A percentile compares a stretch with the other conserved stretches of the same genome.
Conservation (phyloP, 1,140 invertebrate species). For the Battus philenor region DNA sequence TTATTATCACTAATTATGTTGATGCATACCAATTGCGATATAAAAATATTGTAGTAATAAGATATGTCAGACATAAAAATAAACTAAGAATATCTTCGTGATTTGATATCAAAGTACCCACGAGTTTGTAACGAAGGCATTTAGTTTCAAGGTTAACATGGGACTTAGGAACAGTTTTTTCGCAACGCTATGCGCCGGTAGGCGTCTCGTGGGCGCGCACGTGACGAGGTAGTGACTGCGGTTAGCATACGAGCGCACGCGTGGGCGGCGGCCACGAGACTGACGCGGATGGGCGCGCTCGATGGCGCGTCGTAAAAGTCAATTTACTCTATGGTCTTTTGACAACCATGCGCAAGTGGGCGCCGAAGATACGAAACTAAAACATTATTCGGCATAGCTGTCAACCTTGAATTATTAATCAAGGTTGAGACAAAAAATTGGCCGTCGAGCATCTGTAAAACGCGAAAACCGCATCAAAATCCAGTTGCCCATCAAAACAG, state of each 20-base stretch:
- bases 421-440: slow-evolving; percentile 32
- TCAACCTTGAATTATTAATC: slow-evolving; percentile 36
- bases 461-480: slow-evolving; percentile 35
- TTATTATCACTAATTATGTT: too few species aligned
- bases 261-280: slow-evolving; percentile 60
- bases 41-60: too few species aligned
- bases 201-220: slow-evolving; percentile 69
- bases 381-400: slow-evolving; percentile 15
- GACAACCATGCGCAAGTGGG: slow-evolving; percentile 7
- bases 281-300: slow-evolving; percentile 36
- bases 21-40: too few species aligned
- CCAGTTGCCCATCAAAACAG: slow-evolving; percentile 45
- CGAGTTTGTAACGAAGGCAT: slow-evolving; percentile 60
- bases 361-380: slow-evolving; percentile 1
- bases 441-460: slow-evolving; percentile 29
- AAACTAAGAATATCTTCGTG: too few species aligned
- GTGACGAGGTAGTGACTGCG: slow-evolving; percentile 50
- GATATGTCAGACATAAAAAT: too few species aligned
- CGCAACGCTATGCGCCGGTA: slow-evolving; percentile 62
- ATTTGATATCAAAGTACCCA: too few species aligned
- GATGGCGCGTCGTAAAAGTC: slow-evolving; percentile 17
- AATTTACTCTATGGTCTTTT: slow-evolving; percentile 29
- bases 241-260: slow-evolving; percentile 45
- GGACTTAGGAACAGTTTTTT: slow-evolving; percentile 66
- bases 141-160: slow-evolving; percentile 64